Evolutionary conservation across 23 tunicate genomes (phyloP).

Genomic region (Clavelina lepadiformis): DNA sequence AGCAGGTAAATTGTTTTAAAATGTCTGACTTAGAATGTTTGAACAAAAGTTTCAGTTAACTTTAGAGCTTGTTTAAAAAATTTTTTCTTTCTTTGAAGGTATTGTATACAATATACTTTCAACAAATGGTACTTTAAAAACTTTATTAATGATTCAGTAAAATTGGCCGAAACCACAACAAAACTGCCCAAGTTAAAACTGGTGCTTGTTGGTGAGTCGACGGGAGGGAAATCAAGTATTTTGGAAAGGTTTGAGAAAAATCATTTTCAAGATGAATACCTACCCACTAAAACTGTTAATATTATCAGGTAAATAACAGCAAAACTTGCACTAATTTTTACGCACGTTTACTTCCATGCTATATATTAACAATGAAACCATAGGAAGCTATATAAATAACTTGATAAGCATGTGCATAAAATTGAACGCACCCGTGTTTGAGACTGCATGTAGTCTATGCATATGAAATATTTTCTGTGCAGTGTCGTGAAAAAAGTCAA

Average conservation of each 20-base stretch:
- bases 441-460: too few relatives aligned
- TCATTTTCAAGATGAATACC: slow-evolving; percentile 26
- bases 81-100: not conserved
- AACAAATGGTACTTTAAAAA: not conserved
- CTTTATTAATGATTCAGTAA: slow-evolving; percentile 9
- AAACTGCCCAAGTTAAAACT: slow-evolving; percentile 50
- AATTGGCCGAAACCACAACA: slow-evolving; percentile 8
- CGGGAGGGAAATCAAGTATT: slow-evolving; percentile 57
- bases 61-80: not conserved
- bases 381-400: too few relatives aligned
- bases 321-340: not conserved
- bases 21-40: not conserved
- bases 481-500: slow-evolving; percentile 71
- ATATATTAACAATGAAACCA: too few relatives aligned
- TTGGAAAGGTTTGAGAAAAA: slow-evolving; percentile 43
- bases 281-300: slow-evolving; percentile 41
- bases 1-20: slow-evolving; percentile 20
- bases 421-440: too few relatives aligned
- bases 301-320: slow-evolving; percentile 59
- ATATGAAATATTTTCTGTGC: slow-evolving; percentile 5
- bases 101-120: not conserved
- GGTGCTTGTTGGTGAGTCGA: slow-evolving; percentile 67
- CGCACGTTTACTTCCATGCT: not conserved
- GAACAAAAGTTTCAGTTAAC: too few relatives aligned
- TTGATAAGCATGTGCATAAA: too few relatives aligned